Conservation (phyloP, 2,888 invertebrate genomes). For the Oscheius sp. region DNA sequence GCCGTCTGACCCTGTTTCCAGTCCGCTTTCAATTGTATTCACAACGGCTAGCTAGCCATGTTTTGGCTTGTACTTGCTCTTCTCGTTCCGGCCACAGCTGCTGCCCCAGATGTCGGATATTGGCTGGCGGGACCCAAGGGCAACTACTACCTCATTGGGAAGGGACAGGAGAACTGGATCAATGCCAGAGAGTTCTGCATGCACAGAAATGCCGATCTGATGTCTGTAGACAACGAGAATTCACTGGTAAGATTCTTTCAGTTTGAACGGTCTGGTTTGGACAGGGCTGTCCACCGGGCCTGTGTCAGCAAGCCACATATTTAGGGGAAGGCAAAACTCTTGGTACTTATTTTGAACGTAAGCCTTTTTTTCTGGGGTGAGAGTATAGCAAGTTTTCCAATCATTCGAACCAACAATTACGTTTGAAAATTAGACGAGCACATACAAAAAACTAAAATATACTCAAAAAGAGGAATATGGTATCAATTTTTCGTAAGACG, state of each 20-base stretch:
- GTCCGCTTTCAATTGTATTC: conserved; percentile 33
- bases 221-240: conserved; percentile 4
- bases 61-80: neutral
- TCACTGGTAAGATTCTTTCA: conserved; percentile 13
- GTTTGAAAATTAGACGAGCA: neutral
- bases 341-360: neutral
- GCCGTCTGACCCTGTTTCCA: conserved; percentile 31
- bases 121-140: conserved; percentile 33
- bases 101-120: conserved; percentile 11
- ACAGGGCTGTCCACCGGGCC: no score
- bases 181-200: conserved; percentile 36
- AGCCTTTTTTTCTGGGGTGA: neutral
- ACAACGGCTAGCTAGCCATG: neutral
- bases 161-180: conserved; percentile 25
- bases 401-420: neutral
- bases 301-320: no score
- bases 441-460: no score
- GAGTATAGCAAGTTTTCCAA: neutral
- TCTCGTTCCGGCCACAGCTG: neutral
- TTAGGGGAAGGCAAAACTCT: no score
- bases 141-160: conserved; percentile 13
- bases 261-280: neutral
- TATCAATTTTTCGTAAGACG: no score
- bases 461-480: no score
- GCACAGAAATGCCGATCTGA: conserved; percentile 28